Evolutionary conservation across 2,888 invertebrate genomes (phyloP), one percentile per base, ranked within the genome.

Genomic region (Salticus scenicus): DNA sequence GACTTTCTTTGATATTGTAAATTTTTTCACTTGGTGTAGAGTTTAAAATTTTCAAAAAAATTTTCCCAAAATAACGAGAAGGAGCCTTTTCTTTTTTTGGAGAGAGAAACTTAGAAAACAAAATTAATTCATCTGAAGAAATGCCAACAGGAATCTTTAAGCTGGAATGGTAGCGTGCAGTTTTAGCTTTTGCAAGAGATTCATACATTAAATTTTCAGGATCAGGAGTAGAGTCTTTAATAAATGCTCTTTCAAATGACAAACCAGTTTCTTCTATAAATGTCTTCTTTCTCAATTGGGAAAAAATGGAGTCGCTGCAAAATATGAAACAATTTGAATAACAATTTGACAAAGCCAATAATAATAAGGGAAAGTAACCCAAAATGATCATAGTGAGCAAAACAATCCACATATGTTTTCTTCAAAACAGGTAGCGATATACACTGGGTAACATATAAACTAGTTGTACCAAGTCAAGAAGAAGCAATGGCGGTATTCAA

Each of bases 221-320:
- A 87, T 91, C 91, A 8, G 89, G 66, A 72, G 88, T 89, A 17
- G 89, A 81, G 88, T 92, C 92, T 20, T 91, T 74, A 70, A 90
- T 88, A 83, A 88, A 91, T 4, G 90, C 90, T 88, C 90, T 83
- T 79, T 90, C 89, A 12, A 89, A 88, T 14, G 82, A 81, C 20
- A 88, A 33, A 2, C 87, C 86, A 31, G 88, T 87, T 69, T 88
- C 88, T 67, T 88, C 88, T 67, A 88, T 78, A 30, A 88, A 88
- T 37, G 69, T 77, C 30, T 70, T 78, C 42, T 81, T 87, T 17
- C 67, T 81, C n/a, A 87, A 41, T 20, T 87, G 77, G 31, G 28
- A 33, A 51, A 74, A 57, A n/a, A 84, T 73, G 14, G 84, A 84
- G 47, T 83, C 72, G 41, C 83, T 83, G 41, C 30, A 83, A 77